Base-by-base conservation (phyloP, 2,888 invertebrate species). In the Drosophila nr. medialis region DNA sequence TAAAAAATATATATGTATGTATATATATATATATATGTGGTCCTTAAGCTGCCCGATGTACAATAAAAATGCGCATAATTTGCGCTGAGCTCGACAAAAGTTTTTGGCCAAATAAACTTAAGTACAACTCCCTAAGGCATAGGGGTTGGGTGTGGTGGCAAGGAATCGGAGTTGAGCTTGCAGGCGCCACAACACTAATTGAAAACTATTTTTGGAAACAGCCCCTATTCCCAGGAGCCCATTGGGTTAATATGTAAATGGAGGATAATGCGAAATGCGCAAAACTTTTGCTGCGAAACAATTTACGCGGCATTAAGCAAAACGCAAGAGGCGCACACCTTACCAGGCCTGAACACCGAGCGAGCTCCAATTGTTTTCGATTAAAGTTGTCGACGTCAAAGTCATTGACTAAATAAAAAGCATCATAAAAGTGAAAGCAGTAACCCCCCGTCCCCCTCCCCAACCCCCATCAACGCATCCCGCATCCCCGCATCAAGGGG, bases 51-150 rank as follows among this genome's bases (percentile, higher is more conserved):
- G 60, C 10, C 29, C 54, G 64, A 49, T 60, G 62, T 54, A 72
- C 78, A 75, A 82, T 86, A 82, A 86, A 86, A 88, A 88, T 86
- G 88, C 88, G 89, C 89, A 88, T 86, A 86, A 88, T 86, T 88
- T 82, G 56, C 59, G 74, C 64, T 74, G 64, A 77, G 74, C 81
- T 67, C 55, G 62, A 81, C 77, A 64, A 72, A 81, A 86, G 77
- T 78, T 84, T 84, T 82, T 70, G 59, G 50, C 75, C 78, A 83
- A 82, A 85, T 83, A 83, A 85, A 83, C 83, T 81, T 83, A 83
- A 83, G 80, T 81, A 83, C 67, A 80, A 80, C 64, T 81, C 72
- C 69, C 79, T 51, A 74, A 81, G 79, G 71, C 74, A 13, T 2
- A 4, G 4, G 34, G 34, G 34, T 34, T 13, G 42, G 21, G 3